Base-by-base conservation (phyloP, 1,140 invertebrate genomes). In the Mamestra configurata region DNA sequence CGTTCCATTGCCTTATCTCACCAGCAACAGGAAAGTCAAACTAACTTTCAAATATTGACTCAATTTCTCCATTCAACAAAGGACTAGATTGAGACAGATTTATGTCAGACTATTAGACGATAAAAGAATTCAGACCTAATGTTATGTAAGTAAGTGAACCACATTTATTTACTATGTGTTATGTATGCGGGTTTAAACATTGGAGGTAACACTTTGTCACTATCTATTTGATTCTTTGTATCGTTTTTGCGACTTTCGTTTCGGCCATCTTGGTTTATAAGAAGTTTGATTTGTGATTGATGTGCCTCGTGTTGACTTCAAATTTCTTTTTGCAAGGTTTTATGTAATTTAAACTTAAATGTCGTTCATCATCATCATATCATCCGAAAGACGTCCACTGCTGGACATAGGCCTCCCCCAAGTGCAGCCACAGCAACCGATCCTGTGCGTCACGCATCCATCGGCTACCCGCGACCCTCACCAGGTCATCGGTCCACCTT, bases 121-220 rank as follows among this genome's bases (percentile, higher is more conserved):
- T 57, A 59, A 61, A 61, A 75, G 53, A 59, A 27, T 40, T 59
- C 22, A 57, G 22, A 57, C 24, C 57, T 15, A 61, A 43, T 10
- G 40, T 76, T 57, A 76, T 61, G 53, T 76, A 76, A 76, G 18
- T 61, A 8, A n/a, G n/a, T n/a, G n/a, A 46, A 22, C 64, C 13
- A 61, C 24, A 64, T 70, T n/a, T 46, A 70, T 70, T 20, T 70
- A 46, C 43, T 70, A 22, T 4, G n/a, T 11, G 20, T 46, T 70
- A 46, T 46, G 22, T 70, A 70, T 46, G 40, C 11, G 13, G 22
- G 37, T 27, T 10, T 27, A 70, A 46, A 70, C 0, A 40, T 46
- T 46, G 40, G 61, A 24, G 22, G 22, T 24, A 46, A 70, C 66
- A 70, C 49, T 70, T 13, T 40, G 20, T 22, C 22, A 46, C 40